Conservation (phyloP, 2,888 invertebrate species). For the Heliconius ethilla region DNA sequence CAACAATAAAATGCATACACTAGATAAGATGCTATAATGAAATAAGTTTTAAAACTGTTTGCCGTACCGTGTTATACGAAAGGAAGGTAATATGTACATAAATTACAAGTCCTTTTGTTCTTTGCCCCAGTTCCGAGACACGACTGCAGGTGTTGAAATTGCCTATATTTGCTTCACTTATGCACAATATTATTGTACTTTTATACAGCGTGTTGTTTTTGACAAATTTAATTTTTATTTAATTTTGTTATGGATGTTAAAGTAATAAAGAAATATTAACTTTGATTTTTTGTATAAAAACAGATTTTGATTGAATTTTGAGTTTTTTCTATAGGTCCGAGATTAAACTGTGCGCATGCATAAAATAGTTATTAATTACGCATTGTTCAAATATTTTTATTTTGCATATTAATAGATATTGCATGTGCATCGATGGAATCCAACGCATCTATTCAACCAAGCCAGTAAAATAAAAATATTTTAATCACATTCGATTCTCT, state of each 20-base stretch:
- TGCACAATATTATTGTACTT: slow-evolving; percentile 22
- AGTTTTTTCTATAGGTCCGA: too few species aligned
- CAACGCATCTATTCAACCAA: too few species aligned
- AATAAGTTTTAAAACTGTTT: slow-evolving; percentile 20
- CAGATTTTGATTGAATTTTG: too few species aligned
- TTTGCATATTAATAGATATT: too few species aligned
- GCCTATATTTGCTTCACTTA: slow-evolving; percentile 29
- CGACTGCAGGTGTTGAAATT: slow-evolving; percentile 30
- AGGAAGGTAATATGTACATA: slow-evolving; percentile 33
- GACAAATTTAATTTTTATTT: background rate
- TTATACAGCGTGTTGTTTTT: background rate
- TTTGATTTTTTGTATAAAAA: too few species aligned
- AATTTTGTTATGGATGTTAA: background rate
- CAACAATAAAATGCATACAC: background rate
- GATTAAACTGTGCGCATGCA: too few species aligned
- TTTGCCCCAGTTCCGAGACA: slow-evolving; percentile 34
- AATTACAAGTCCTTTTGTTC: slow-evolving; percentile 40
- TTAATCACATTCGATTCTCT: too few species aligned
- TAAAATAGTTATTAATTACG: too few species aligned
- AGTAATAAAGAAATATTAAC: too few species aligned
- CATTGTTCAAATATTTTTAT: too few species aligned
- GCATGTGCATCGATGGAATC: too few species aligned
- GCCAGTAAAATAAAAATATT: too few species aligned
- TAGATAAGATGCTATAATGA: slow-evolving; percentile 6
- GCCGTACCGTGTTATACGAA: slow-evolving; percentile 1